Evolutionary conservation across 2,113 vertebrate species (phyloP), one percentile per base, ranked within the genome.

Genomic region (Sclerurus mexicanus): DNA sequence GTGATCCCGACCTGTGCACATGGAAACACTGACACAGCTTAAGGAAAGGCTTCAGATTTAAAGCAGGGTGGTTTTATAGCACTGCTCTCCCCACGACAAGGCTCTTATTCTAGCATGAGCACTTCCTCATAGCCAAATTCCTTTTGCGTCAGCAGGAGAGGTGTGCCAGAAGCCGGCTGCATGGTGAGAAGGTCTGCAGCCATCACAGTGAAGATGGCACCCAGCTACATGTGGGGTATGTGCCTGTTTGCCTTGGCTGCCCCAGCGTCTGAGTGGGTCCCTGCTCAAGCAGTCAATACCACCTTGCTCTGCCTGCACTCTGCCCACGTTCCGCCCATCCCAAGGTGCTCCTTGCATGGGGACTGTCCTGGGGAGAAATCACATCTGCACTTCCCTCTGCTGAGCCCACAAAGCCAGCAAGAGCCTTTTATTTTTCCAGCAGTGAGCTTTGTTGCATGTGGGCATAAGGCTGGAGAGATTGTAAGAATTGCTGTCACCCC

Each of bases 361-460:
- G 25, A 31, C 46, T 42, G 9, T 67, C 12, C 23, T 1, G 1
- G 37, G 14, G 15, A 81, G 53, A 77, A 53, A 73, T 28, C 42
- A 59, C 6, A 1, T 31, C 78, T 47, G 37, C 4, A 1, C 15
- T 50, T 81, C 58, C 47, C 62, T 56, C 46, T 0, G 0, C 83
- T 64, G 66, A 62, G 27, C 25, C 58, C 0, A 0, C 3, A 0
- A 64, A 85, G 49, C 39, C 83, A 63, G 47, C 24, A 58, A 67
- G 13, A 67, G 11, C 20, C 22, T 87, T 64, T 79, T 14, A 52
- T 68, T 72, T 72, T 60, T 60, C 55, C 60, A 83, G 12, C 33
- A n/a, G 24, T 3, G 22, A 14, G 13, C 22, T 93, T 78, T 87
- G 55, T 39, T 3, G 3, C 6, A 0, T 17, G 25, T 0, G 2